Percentiles rank a stretch among this genome's conserved stretches.
phyloP scores from a whole-genome alignment of 2,888 invertebrate genomes.

The Caenorhabditis macrosperma region DNA sequence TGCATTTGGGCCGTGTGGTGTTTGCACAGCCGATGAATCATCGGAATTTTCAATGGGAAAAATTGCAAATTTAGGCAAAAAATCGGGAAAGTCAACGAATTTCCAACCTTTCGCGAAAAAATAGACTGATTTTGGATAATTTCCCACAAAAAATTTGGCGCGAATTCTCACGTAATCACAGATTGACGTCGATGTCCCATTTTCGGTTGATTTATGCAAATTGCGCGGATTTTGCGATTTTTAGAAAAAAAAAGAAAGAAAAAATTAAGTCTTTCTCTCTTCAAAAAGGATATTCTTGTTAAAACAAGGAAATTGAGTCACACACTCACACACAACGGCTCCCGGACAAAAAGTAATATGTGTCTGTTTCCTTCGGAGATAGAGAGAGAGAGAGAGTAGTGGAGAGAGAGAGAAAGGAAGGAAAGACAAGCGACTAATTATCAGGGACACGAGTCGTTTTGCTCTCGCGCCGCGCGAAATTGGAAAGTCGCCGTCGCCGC shows the following conservation, averaged over 20 bases:
- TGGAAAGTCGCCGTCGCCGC: neutral
- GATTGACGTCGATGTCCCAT: neutral
- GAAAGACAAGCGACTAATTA: conserved; percentile 45
- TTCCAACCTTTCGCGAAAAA: no score
- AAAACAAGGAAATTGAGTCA: neutral
- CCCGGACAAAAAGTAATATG: conserved; percentile 30
- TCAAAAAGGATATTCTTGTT: no score
- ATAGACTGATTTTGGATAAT: no score
- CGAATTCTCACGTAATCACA: neutral
- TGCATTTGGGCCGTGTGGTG: no score
- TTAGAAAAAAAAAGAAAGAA: conserved; percentile 3
- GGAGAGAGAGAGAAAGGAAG: conserved; percentile 9
- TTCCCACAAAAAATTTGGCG: no score
- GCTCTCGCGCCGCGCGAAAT: conserved; percentile 14
- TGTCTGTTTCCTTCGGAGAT: neutral
- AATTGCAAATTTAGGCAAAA: no score
- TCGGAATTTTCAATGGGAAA: no score
- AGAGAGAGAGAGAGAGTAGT: conserved; percentile 6
- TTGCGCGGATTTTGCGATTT: neutral
- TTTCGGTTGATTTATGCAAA: neutral
- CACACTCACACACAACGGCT: no score
- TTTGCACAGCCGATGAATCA: no score
- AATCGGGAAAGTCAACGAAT: no score
- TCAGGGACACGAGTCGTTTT: conserved; percentile 32
- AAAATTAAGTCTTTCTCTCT: no score